Evolutionary conservation across 2,888 invertebrate species (phyloP).

Genomic region (Hemistola chrysoprasaria): DNA sequence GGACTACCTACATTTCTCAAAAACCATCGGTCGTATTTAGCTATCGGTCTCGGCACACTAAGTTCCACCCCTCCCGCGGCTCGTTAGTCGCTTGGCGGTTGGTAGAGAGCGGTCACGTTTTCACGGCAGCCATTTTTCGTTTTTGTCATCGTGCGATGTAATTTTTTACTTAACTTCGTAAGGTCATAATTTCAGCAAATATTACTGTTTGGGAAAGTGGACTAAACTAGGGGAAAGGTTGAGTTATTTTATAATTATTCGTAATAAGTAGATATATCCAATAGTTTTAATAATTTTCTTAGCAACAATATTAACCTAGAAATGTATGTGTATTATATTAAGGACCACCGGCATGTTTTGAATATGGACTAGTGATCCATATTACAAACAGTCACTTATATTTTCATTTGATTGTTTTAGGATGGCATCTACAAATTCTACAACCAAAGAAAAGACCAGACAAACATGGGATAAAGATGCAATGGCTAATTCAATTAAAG

Average conservation of each 20-base stretch:
- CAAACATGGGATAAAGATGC: conserved; percentile 14
- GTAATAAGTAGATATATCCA: conserved; percentile 16
- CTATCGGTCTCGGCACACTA: no score
- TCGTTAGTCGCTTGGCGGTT: no score
- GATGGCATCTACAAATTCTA: conserved; percentile 18
- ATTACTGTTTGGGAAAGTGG: conserved; percentile 20
- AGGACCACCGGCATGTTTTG: conserved; percentile 10
- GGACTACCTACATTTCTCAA: no score
- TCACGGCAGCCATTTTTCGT: no score
- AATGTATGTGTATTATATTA: conserved; percentile 19
- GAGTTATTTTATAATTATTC: conserved; percentile 14
- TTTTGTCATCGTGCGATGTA: no score
- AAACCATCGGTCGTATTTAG: no score
- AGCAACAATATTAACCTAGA: conserved; percentile 23
- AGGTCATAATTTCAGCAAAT: conserved; percentile 17
- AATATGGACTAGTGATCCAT: conserved; percentile 12
- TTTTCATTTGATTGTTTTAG: conserved; percentile 13
- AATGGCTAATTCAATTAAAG: conserved; percentile 14
- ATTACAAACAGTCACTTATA: conserved; percentile 12
- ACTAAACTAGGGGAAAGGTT: conserved; percentile 19
- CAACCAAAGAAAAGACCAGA: conserved; percentile 13
- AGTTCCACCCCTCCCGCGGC: no score
- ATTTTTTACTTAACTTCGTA: conserved; percentile 17
- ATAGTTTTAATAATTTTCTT: conserved; percentile 21
- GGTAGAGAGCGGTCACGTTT: no score